Conservation (phyloP, 2,797 vertebrate species). For the Notolabrus celidotus region DNA sequence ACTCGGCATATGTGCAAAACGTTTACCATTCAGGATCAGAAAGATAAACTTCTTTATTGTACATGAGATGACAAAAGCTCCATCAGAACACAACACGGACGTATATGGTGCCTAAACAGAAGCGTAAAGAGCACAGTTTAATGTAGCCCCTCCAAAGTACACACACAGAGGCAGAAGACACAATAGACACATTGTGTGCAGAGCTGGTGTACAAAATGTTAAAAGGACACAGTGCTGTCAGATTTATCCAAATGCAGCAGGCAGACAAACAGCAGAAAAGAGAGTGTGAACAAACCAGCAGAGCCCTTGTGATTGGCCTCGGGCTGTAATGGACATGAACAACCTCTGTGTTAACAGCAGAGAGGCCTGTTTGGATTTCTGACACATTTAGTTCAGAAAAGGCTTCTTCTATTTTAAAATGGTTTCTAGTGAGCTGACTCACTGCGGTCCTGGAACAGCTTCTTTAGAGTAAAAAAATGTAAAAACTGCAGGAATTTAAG, state of each 20-base stretch:
- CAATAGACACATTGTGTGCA: slow-evolving; percentile 15
- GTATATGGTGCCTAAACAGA: too few relatives aligned
- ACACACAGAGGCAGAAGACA: slow-evolving; percentile 69
- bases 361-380: slow-evolving; percentile 68
- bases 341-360: slow-evolving; percentile 67
- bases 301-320: slow-evolving; percentile 67
- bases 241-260: slow-evolving; percentile 47
- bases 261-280: slow-evolving; percentile 43
- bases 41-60: too few relatives aligned
- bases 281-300: slow-evolving; percentile 48
- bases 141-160: slow-evolving; percentile 35
- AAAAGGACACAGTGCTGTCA: slow-evolving; percentile 47
- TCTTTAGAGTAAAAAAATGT: neutral
- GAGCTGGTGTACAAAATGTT: slow-evolving; percentile 29
- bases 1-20: too few relatives aligned
- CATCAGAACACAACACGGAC: neutral
- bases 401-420: slow-evolving; percentile 58
- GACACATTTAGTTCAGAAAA: slow-evolving; percentile 74
- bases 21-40: too few relatives aligned
- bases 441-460: slow-evolving; percentile 32
- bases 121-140: neutral
- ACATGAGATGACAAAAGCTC: too few relatives aligned
- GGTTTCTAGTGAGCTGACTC: slow-evolving; percentile 54
- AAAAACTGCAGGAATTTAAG: slow-evolving; percentile 24
- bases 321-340: slow-evolving; percentile 67